Conservation (phyloP, 2,113 vertebrate species). For the Archilochus colubris region DNA sequence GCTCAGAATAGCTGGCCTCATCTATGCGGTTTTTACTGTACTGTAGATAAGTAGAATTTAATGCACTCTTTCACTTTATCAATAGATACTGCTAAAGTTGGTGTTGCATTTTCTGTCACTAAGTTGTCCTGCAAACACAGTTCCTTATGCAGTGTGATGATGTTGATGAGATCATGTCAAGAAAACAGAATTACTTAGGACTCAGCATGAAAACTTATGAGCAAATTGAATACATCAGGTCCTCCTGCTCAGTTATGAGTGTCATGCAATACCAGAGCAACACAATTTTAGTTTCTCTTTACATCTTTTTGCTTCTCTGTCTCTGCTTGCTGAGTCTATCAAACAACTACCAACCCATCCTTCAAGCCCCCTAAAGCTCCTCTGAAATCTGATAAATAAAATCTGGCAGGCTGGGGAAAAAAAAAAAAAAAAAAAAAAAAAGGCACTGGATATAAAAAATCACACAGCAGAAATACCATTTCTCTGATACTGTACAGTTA, state of each 20-base stretch:
- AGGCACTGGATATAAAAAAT: neutral
- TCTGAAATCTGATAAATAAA: neutral
- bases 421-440: fast-evolving
- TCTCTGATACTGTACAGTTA: neutral
- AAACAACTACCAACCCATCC: neutral
- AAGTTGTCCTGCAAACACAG: neutral
- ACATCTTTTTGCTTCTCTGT: neutral
- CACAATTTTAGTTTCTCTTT: neutral
- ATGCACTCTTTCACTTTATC: neutral
- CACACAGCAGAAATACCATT: neutral
- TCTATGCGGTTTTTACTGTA: neutral
- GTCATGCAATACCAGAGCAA: neutral
- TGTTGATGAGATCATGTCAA: neutral
- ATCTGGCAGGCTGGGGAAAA: fast-evolving
- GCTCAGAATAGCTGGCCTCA: neutral
- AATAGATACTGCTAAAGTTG: fast-evolving
- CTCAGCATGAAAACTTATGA: neutral
- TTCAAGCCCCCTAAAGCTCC: neutral
- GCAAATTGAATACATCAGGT: neutral
- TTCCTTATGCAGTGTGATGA: neutral
- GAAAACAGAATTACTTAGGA: neutral
- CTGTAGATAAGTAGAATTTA: neutral
- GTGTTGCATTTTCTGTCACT: neutral
- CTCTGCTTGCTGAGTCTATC: neutral
- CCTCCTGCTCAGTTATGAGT: neutral